These are phyloP conservation scores for Callorhinus ursinus DNA, from an alignment of 2,113 vertebrate species.

Conservation along the genomic window DNA sequence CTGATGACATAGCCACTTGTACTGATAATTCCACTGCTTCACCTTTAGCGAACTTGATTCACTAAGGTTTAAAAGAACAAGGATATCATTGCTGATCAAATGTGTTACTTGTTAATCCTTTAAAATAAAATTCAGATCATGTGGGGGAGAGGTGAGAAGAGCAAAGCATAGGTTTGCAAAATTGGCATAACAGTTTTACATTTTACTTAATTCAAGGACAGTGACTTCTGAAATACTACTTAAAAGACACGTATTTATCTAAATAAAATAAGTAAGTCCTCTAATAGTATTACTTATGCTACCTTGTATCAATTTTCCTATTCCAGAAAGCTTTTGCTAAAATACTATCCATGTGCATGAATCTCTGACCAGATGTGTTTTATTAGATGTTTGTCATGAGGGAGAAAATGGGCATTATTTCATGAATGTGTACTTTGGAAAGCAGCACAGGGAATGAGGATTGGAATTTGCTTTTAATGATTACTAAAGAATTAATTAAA, in stretches of 20 bases:
- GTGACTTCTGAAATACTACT: constrained; percentile 53
- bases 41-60: constrained; percentile 87
- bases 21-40: constrained; percentile 87
- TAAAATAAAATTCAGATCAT: constrained; percentile 84
- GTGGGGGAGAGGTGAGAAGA: constrained; percentile 64
- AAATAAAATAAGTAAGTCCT: constrained; percentile 44
- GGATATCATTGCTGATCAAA: constrained; percentile 83
- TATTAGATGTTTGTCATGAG: neutral
- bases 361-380: constrained; percentile 58
- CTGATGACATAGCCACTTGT: constrained; percentile 86
- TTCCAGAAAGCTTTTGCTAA: constrained; percentile 72
- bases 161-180: constrained; percentile 71
- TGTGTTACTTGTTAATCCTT: constrained; percentile 85
- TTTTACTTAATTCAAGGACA: constrained; percentile 74
- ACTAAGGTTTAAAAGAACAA: constrained; percentile 85
- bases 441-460: neutral
- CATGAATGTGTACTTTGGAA: constrained; percentile 50
- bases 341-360: constrained; percentile 20
- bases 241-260: constrained; percentile 50
- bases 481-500: constrained; percentile 36
- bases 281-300: neutral
- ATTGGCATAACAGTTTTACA: constrained; percentile 75
- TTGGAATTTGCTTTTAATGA: constrained; percentile 66
- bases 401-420: constrained; percentile 37
- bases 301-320: neutral